Percentiles rank a stretch among this genome's conserved stretches.
Conservation (phyloP, 2,113 vertebrate species). For the Nestor notabilis region DNA sequence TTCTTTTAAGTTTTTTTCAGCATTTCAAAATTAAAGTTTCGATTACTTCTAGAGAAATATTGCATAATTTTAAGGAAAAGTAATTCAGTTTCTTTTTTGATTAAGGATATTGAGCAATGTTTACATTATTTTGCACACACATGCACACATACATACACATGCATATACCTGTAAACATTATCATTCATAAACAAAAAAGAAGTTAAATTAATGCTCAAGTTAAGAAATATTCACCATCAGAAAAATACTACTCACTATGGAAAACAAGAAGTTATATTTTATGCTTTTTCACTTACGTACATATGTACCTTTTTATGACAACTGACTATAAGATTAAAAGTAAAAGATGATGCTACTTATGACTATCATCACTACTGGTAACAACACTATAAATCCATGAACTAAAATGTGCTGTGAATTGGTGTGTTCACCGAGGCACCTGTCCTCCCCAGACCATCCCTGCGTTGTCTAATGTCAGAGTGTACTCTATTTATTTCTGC, state of each 20-base stretch:
- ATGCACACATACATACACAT: background rate
- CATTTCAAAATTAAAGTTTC: slow-evolving; percentile 8
- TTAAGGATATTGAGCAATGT: background rate
- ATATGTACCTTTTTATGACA: background rate
- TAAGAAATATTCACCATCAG: background rate
- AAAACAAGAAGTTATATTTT: background rate
- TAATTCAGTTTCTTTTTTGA: background rate
- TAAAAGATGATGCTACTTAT: background rate
- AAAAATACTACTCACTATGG: background rate
- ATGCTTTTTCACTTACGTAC: background rate
- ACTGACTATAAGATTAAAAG: background rate
- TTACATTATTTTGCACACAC: background rate
- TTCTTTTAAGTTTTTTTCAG: background rate
- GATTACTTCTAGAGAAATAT: background rate
- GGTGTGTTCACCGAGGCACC: background rate
- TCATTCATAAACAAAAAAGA: background rate
- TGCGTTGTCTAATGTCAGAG: background rate
- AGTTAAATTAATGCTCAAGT: background rate
- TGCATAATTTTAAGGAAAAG: background rate
- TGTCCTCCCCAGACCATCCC: background rate
- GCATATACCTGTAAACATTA: background rate
- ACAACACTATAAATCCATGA: background rate
- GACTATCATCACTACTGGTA: background rate
- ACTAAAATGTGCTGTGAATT: background rate
- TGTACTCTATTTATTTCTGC: background rate